Evolutionary conservation across 2,797 vertebrate genomes (phyloP).

Genomic region (Melanotaenia maccullochi): DNA sequence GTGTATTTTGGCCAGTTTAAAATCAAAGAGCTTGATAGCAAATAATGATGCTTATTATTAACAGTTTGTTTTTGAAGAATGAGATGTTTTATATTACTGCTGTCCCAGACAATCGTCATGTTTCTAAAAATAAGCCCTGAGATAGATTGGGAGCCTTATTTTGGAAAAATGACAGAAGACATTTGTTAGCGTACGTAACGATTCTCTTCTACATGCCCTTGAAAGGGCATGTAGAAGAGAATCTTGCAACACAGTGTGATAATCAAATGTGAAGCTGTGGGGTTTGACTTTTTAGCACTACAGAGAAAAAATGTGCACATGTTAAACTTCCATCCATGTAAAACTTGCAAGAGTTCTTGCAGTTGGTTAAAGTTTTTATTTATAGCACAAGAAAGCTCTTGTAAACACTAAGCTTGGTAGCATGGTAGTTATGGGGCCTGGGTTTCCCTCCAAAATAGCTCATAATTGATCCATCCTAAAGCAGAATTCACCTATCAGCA

Average conservation of each 20-base stretch:
- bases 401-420: slow-evolving; percentile 34
- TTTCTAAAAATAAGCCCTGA: slow-evolving; percentile 66
- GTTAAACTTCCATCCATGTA: slow-evolving; percentile 20
- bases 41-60: slow-evolving; percentile 4
- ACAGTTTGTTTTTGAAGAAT: slow-evolving; percentile 5
- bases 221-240: slow-evolving; percentile 51
- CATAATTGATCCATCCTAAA: neutral
- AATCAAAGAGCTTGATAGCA: neutral
- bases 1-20: slow-evolving; percentile 2
- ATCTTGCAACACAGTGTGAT: slow-evolving; percentile 17
- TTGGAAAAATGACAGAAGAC: slow-evolving; percentile 43
- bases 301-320: neutral
- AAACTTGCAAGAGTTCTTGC: slow-evolving; percentile 20
- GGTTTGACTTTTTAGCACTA: slow-evolving; percentile 8
- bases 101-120: slow-evolving; percentile 27
- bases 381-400: slow-evolving; percentile 11
- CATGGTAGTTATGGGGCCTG: slow-evolving; percentile 7
- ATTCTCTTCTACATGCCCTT: slow-evolving; percentile 47
- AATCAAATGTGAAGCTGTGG: slow-evolving; percentile 11
- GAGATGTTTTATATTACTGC: slow-evolving; percentile 5
- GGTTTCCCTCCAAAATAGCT: neutral
- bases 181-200: slow-evolving; percentile 41
- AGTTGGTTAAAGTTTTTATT: slow-evolving; percentile 15
- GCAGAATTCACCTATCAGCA: neutral
- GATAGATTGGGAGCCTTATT: slow-evolving; percentile 36